phyloP scores from a whole-genome alignment of 2,113 vertebrate genomes.

The Megaleporinus macrocephalus region DNA sequence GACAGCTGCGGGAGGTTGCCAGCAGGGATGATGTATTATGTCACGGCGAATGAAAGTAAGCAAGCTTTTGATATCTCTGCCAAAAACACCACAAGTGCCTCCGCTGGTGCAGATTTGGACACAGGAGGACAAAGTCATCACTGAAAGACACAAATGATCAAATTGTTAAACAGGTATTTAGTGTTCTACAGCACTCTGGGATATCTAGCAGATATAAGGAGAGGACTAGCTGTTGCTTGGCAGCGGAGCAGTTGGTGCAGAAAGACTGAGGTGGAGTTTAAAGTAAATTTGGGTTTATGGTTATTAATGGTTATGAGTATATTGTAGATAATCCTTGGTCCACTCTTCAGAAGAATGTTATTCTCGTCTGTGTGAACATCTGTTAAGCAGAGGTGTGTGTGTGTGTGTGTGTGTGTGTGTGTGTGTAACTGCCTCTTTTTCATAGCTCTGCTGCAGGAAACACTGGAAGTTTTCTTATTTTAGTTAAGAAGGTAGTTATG shows the following conservation, averaged over 20 bases:
- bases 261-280: background rate
- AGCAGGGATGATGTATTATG: slow-evolving; percentile 5
- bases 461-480: too few species aligned
- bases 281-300: background rate
- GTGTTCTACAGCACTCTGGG: background rate
- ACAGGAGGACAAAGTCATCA: slow-evolving; percentile 3
- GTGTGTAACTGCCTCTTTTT: too few species aligned
- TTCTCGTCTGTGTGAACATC: background rate
- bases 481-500: too few species aligned
- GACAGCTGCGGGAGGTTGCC: slow-evolving; percentile 31
- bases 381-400: background rate
- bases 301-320: background rate
- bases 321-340: background rate
- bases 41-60: slow-evolving; percentile 38
- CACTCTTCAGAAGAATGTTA: background rate
- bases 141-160: background rate
- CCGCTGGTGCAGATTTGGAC: slow-evolving; percentile 23
- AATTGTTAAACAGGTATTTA: background rate
- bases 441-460: too few species aligned
- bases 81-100: slow-evolving; percentile 22
- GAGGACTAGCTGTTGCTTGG: background rate
- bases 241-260: background rate
- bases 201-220: background rate
- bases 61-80: slow-evolving; percentile 35
- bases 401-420: too few species aligned